Evolutionary conservation across 1,140 invertebrate genomes (phyloP), one percentile per base, ranked within the genome.

Genomic region (Pissodes strobi): DNA sequence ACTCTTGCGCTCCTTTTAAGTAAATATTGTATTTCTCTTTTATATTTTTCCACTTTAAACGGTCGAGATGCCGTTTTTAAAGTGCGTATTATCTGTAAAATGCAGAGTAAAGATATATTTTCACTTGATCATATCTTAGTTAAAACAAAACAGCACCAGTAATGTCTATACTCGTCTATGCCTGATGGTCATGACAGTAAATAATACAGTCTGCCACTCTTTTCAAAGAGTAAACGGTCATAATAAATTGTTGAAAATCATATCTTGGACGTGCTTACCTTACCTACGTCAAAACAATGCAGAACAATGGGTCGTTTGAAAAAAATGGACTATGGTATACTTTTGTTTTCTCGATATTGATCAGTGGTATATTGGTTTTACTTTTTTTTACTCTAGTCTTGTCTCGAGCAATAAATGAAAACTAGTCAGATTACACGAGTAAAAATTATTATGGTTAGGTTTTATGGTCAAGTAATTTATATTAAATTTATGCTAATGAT

Each of bases 241-340:
- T 41, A 41, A 41, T 41, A 41, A 41, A 41, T 41, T 41, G 38
- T 41, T 41, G 38, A 41, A 41, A 41, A 41, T 41, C 38, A 17
- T 41, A 41, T 17, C 38, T 41, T 41, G 38, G 38, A n/a, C 38
- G 38, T 41, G 38, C 38, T 17, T 41, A 41, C 38, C n/a, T 41
- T 41, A 41, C 38, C 38, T 41, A 41, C 38, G 38, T 41, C 38
- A 41, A 13, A 6, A 41, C 38, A 17, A 17, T 41, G 38, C 38
- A 17, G 17, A 41, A 41, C 38, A 41, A 41, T 41, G 17, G 38
- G 17, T n/a, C 38, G 38, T 3, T 41, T 17, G 4, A 27, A 9
- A 27, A 27, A 27, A 27, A 27, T 27, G 3, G 9, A 27, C 4
- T 27, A 9, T 5, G 25, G 25, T 5, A 27, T 27, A 27, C 9